A percentile compares a stretch with the other conserved stretches of the same genome.
phyloP scores from a whole-genome alignment of 2,888 invertebrate species.

The Epinotia bilunana region DNA sequence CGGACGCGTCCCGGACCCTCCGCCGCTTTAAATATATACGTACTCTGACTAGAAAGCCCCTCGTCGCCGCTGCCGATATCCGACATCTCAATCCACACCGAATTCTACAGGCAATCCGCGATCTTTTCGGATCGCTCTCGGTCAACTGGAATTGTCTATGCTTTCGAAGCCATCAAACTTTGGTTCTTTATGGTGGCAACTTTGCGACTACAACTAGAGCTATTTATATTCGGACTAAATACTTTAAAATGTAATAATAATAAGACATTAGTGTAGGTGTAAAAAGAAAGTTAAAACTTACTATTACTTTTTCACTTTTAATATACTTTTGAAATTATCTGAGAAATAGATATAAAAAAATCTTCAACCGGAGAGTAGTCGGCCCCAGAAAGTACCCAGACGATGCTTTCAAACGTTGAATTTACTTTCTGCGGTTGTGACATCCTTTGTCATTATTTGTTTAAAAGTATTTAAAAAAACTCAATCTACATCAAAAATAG shows the following conservation, averaged over 20 bases:
- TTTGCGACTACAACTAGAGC: constrained; percentile 25
- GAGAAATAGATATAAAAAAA: not conserved
- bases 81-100: constrained; percentile 88
- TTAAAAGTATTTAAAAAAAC: constrained; percentile 3
- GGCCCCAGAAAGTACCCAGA: constrained; percentile 16
- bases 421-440: constrained; percentile 56
- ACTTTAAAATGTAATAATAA: not conserved
- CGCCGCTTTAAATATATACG: constrained; percentile 79
- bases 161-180: constrained; percentile 74
- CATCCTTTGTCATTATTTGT: constrained; percentile 60
- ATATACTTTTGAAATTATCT: not conserved
- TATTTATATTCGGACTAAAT: not conserved
- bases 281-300: not conserved
- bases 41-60: constrained; percentile 91
- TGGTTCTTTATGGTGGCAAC: constrained; percentile 56
- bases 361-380: not conserved
- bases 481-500: not conserved
- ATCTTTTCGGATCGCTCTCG: constrained; percentile 73
- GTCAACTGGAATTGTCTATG: constrained; percentile 77
- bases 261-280: not conserved
- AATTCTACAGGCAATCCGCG: constrained; percentile 81
- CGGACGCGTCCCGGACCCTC: constrained; percentile 56
- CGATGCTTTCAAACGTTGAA: constrained; percentile 24
- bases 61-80: constrained; percentile 92
- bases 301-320: not conserved